These are phyloP conservation scores for Amphiprion clarkii DNA, from an alignment of 2,797 vertebrate species.

Conservation along the genomic window DNA sequence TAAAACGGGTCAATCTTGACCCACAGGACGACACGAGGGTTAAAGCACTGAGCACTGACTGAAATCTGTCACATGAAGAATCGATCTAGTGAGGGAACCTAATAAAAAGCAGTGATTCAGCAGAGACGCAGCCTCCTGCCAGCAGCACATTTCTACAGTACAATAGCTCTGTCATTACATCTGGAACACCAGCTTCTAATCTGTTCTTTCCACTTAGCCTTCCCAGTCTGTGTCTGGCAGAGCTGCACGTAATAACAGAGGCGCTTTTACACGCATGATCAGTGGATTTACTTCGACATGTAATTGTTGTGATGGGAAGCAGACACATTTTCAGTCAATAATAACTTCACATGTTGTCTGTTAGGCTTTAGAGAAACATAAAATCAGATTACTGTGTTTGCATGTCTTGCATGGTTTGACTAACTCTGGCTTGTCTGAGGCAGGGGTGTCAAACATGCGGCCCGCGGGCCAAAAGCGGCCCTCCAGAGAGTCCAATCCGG, in stretches of 20 bases:
- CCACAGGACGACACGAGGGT: too few species aligned
- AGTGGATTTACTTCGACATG: neutral
- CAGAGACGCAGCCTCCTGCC: slow-evolving; percentile 21
- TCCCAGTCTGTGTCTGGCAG: slow-evolving; percentile 26
- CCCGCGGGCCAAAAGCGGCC: too few species aligned
- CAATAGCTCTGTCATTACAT: slow-evolving; percentile 40
- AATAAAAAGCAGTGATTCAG: slow-evolving; percentile 63
- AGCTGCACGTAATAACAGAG: neutral
- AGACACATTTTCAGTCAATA: neutral
- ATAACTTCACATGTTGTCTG: neutral
- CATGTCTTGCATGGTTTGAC: neutral
- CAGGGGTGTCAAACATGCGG: too few species aligned
- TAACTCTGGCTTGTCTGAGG: neutral
- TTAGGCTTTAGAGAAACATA: neutral
- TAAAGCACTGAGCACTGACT: slow-evolving; percentile 16
- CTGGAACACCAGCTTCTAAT: slow-evolving; percentile 48
- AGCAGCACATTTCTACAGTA: slow-evolving; percentile 27
- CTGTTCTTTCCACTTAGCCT: slow-evolving; percentile 48
- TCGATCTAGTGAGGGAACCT: slow-evolving; percentile 44
- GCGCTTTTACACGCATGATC: neutral
- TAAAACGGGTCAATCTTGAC: too few species aligned
- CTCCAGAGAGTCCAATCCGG: too few species aligned
- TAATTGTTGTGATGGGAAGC: slow-evolving; percentile 13
- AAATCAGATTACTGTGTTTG: neutral
- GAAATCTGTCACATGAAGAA: slow-evolving; percentile 33